Evolutionary conservation across 23 tunicate genomes (phyloP).

Genomic region (Aplidium turbinatum): DNA sequence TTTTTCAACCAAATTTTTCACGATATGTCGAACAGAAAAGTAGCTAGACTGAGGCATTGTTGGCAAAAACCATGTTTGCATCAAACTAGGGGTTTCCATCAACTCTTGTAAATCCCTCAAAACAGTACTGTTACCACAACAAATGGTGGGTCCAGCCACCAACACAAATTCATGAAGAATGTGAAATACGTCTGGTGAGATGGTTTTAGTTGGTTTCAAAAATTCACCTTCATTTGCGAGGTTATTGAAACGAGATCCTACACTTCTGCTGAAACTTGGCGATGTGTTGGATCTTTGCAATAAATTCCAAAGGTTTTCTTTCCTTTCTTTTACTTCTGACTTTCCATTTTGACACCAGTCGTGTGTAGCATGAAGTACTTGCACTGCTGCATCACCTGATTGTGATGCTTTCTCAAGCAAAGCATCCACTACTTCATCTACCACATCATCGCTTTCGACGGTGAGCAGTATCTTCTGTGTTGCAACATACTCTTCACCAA

Average conservation of each 20-base stretch:
- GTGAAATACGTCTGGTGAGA: not conserved
- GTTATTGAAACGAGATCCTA: too few relatives aligned
- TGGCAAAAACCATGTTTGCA: slow-evolving; percentile 42
- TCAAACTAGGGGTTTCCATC: slow-evolving; percentile 2
- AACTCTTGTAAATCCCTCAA: slow-evolving; percentile 4
- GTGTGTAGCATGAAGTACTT: slow-evolving; percentile 1
- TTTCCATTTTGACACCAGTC: too few relatives aligned
- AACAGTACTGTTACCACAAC: not conserved
- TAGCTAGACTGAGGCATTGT: slow-evolving; percentile 65
- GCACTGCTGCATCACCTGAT: slow-evolving; percentile 1
- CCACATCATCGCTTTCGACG: not conserved
- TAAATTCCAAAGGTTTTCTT: too few relatives aligned
- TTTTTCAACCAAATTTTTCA: not conserved
- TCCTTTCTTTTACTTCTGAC: too few relatives aligned
- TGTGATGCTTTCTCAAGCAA: not conserved
- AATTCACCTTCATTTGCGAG: too few relatives aligned
- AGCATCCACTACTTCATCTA: not conserved
- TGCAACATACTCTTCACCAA: not conserved
- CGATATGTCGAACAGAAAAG: slow-evolving; percentile 31
- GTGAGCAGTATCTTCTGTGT: not conserved
- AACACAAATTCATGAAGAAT: slow-evolving; percentile 18
- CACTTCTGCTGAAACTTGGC: too few relatives aligned
- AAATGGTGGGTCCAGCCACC: slow-evolving; percentile 9
- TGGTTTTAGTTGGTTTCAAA: too few relatives aligned
- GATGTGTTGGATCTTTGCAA: too few relatives aligned